These are phyloP conservation scores for Hemicentrotus pulcherrimus DNA, from an alignment of 35 echinoderm and acorn worm genomes.

Conservation along the genomic window DNA sequence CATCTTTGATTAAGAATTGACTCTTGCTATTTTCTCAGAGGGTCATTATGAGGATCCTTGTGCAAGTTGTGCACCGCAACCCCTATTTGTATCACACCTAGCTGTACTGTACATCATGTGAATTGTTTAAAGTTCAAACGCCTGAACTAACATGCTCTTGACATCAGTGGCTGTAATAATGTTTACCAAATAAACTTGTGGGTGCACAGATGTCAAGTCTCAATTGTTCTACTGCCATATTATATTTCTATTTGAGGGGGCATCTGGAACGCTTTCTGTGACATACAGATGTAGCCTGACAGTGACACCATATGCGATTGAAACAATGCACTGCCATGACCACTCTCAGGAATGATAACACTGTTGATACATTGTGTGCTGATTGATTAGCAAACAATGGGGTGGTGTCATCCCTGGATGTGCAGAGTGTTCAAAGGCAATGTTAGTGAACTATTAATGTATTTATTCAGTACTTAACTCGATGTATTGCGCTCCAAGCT, in stretches of 20 bases:
- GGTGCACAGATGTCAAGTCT: background rate
- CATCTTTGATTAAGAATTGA: too few species aligned
- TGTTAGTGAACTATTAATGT: too few species aligned
- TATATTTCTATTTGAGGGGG: background rate
- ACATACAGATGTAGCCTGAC: background rate
- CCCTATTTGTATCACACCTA: background rate
- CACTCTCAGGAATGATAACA: background rate
- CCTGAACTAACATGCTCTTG: background rate
- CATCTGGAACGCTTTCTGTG: background rate
- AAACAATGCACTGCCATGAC: background rate
- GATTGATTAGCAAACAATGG: slow-evolving; percentile 4
- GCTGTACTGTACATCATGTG: background rate
- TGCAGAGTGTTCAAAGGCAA: background rate
- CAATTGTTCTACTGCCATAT: background rate
- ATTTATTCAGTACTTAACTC: too few species aligned
- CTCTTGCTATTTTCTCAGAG: background rate
- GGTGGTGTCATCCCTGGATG: background rate
- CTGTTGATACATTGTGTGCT: background rate
- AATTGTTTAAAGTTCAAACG: background rate
- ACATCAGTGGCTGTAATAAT: background rate
- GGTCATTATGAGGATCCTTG: background rate
- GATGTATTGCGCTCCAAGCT: too few species aligned
- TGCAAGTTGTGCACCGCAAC: too few species aligned
- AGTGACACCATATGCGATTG: background rate
- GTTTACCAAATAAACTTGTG: background rate